These are phyloP conservation scores for Elephantulus edwardii DNA, from an alignment of 2,113 vertebrate species.

Conservation along the genomic window DNA sequence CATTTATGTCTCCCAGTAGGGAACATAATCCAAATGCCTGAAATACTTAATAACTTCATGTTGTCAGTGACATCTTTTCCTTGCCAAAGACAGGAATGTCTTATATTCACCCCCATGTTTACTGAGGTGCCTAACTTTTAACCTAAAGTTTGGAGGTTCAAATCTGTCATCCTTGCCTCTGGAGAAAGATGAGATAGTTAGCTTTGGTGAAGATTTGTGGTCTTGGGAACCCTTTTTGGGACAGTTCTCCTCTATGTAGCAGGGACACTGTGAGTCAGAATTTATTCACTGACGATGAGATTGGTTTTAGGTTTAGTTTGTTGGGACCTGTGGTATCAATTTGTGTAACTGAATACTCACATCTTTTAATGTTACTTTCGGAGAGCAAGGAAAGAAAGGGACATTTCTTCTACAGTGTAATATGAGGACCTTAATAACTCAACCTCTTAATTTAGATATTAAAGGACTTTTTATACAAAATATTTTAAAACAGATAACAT, in stretches of 20 bases:
- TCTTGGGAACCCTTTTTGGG: neutral
- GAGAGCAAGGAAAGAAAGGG: constrained; percentile 10
- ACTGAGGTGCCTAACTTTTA: neutral
- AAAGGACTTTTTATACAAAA: constrained; percentile 27
- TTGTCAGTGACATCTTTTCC: neutral
- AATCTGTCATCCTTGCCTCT: neutral
- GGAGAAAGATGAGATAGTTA: neutral
- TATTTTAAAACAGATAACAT: neutral
- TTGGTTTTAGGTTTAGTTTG: neutral
- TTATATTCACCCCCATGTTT: neutral
- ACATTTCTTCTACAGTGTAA: neutral
- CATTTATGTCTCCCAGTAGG: constrained; percentile 27
- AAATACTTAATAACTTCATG: neutral
- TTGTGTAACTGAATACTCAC: neutral
- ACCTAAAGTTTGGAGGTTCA: neutral
- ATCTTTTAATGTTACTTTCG: constrained; percentile 20
- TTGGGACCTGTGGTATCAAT: neutral
- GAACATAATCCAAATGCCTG: neutral
- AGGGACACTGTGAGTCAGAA: neutral
- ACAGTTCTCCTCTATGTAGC: neutral
- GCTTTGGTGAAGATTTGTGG: neutral
- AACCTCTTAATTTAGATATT: neutral
- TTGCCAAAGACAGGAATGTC: neutral
- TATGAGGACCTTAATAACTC: neutral
- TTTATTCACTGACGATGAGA: neutral